Evolutionary conservation across 2,888 invertebrate genomes (phyloP).

Genomic region (Synergus itoensis): DNA sequence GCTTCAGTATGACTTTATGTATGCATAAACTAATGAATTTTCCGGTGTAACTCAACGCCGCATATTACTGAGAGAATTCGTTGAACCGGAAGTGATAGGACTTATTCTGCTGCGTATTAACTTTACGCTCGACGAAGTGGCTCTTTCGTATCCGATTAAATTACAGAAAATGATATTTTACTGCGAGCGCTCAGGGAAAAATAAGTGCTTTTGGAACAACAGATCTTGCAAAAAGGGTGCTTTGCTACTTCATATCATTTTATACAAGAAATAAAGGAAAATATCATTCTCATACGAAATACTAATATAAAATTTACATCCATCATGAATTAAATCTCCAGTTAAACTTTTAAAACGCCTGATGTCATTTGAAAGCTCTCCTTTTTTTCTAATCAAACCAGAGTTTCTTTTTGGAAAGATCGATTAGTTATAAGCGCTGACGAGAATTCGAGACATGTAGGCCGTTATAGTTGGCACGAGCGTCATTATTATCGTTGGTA

Average conservation of each 20-base stretch:
- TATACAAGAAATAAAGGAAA: neutral
- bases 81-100: conserved; percentile 67
- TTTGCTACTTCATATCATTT: neutral
- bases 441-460: conserved; percentile 56
- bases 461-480: conserved; percentile 47
- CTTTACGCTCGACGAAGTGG: conserved; percentile 61
- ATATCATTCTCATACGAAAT: neutral
- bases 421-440: conserved; percentile 46
- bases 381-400: neutral
- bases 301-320: too few species aligned
- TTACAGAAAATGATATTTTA: conserved; percentile 41
- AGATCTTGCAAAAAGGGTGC: neutral
- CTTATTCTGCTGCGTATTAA: conserved; percentile 73
- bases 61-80: conserved; percentile 55
- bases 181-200: conserved; percentile 10
- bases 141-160: conserved; percentile 40
- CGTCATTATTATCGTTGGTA: conserved; percentile 55
- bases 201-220: conserved; percentile 7
- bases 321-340: too few species aligned
- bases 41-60: conserved; percentile 29
- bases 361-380: too few species aligned
- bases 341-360: too few species aligned
- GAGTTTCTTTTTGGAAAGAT: conserved; percentile 26
- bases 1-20: neutral
- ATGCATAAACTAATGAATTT: conserved; percentile 38